Conservation (phyloP, 2,888 invertebrate genomes). For the Acleris holmiana region DNA sequence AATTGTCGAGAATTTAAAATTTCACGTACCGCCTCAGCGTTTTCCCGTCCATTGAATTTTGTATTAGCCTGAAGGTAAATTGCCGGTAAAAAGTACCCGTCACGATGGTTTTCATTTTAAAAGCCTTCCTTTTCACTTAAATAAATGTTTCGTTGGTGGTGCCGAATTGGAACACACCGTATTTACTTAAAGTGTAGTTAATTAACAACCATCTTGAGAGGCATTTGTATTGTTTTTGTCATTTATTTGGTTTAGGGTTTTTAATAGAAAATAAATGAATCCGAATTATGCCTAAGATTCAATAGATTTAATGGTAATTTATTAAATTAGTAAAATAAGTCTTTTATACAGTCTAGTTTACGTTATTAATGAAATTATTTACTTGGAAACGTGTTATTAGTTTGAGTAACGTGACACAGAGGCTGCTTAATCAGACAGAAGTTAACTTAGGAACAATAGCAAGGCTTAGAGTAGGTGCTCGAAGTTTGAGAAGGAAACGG, state of each 20-base stretch:
- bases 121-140: constrained; percentile 22
- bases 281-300: too few relatives aligned
- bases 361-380: too few relatives aligned
- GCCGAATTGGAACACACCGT: not conserved
- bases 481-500: constrained; percentile 15
- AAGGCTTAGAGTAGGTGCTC: constrained; percentile 9
- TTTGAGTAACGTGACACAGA: constrained; percentile 4
- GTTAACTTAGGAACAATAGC: constrained; percentile 18
- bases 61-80: constrained; percentile 17
- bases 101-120: constrained; percentile 15
- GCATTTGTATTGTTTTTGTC: too few relatives aligned
- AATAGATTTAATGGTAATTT: too few relatives aligned
- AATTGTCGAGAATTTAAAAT: constrained; percentile 19
- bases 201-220: too few relatives aligned
- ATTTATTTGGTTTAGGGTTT: too few relatives aligned
- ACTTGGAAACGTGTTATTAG: too few relatives aligned
- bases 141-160: constrained; percentile 9
- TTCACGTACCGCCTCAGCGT: constrained; percentile 11
- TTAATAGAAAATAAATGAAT: too few relatives aligned
- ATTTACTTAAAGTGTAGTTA: too few relatives aligned
- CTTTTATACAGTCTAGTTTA: too few relatives aligned
- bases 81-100: constrained; percentile 13
- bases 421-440: constrained; percentile 6
- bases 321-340: too few relatives aligned
- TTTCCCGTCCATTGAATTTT: constrained; percentile 22